Base-by-base conservation (phyloP, 2,113 vertebrate species). In the Crotalus horridus region DNA sequence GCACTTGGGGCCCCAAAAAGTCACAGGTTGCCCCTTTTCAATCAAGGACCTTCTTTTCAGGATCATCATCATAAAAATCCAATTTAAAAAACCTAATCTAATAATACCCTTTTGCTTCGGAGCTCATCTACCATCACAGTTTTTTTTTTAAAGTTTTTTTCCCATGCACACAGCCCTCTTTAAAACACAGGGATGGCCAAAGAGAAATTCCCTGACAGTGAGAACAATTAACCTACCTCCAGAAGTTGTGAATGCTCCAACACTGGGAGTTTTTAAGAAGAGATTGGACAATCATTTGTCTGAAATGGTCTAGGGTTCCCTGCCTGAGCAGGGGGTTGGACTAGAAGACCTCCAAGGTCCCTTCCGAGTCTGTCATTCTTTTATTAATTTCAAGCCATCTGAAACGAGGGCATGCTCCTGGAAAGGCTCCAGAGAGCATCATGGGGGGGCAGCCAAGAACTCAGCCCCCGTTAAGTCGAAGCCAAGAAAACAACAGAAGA, bases 401-500 rank as follows among this genome's bases (percentile, higher is more conserved):
- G 74, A 81, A 43, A 81, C 7, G 7, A 8, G 33, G 17, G 46
- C 46, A 39, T 33, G 15, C 2, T 23, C 23, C 54, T 24, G 85
- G 85, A 51, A 29, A 29, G 51, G 2, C 86, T 12, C 33, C 29
- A 13, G 10, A 39, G 21, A 43, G 6, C 33, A 39, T 61, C 56
- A 0, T 4, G 11, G 24, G 13, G 12, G 48, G 8, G 6, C n/a
- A 15, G n/a, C n/a, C 5, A 2, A 20, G n/a, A 61, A 33, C 13
- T 15, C 69, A 39, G n/a, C 17, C 0, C 33, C 8, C 74, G 3
- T 94, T 96, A 94, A 93, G 95, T 92, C 0, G 92, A 95, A 91
- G 95, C 96, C 92, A 95, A 96, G 94, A 96, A 96, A 43, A 20
- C 74, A n/a, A 20, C 74, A 6, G 92, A 90, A 33, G 92, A 93